phyloP scores from a whole-genome alignment of 1,140 invertebrate species.

The Drosophila sechellia region DNA sequence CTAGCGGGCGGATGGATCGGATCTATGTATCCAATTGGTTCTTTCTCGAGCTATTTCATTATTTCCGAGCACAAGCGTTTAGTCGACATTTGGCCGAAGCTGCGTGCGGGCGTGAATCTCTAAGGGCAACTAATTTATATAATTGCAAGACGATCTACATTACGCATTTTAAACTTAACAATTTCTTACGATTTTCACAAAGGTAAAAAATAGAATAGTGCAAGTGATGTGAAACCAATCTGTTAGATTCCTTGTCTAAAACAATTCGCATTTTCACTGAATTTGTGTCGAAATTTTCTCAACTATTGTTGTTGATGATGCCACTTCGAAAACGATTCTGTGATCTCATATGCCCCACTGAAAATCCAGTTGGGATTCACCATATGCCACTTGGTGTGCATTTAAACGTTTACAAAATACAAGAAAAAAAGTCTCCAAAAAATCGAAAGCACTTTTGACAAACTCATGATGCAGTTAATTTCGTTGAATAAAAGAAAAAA shows the following conservation, averaged over 20 bases:
- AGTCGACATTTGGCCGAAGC: slow-evolving; percentile 66
- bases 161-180: not conserved
- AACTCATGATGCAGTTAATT: slow-evolving; percentile 79
- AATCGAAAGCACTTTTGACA: slow-evolving; percentile 61
- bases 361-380: slow-evolving; percentile 40
- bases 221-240: not conserved
- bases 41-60: slow-evolving; percentile 39
- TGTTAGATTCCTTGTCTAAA: not conserved
- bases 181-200: not conserved
- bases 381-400: slow-evolving; percentile 51
- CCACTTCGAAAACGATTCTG: slow-evolving; percentile 50
- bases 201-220: slow-evolving; percentile 8
- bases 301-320: slow-evolving; percentile 43
- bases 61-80: slow-evolving; percentile 51
- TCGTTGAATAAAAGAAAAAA: slow-evolving; percentile 46
- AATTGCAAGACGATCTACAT: slow-evolving; percentile 2
- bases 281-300: slow-evolving; percentile 9
- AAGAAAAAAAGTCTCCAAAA: slow-evolving; percentile 1
- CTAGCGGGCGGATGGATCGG: slow-evolving; percentile 34
- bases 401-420: slow-evolving; percentile 23
- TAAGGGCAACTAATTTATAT: slow-evolving; percentile 22
- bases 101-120: slow-evolving; percentile 66
- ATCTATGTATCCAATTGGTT: slow-evolving; percentile 57
- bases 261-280: not conserved
- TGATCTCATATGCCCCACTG: slow-evolving; percentile 61